Base-by-base conservation (phyloP, 2,113 vertebrate genomes). In the Melanocharis versteri region DNA sequence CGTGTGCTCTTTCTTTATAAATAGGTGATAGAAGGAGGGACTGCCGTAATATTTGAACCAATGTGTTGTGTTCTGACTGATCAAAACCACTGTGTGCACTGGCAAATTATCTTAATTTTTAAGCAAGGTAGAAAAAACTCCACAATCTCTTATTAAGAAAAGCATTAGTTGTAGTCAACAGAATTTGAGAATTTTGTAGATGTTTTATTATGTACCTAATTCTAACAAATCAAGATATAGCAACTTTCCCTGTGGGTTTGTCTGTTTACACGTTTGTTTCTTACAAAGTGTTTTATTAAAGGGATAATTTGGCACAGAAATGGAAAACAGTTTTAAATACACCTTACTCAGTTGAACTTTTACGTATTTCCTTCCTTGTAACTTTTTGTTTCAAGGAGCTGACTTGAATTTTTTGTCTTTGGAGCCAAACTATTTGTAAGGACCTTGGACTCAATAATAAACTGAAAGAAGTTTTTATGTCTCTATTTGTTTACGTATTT, bases 371-470 rank as follows among this genome's bases (percentile, higher is more conserved):
- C 84, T 97, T 77, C 77, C 78, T 64, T 26, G 3, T 47, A 81
- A 73, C 17, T 58, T 93, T 93, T 93, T 94, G 60, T 94, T 96
- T 97, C 72, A 76, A 83, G 89, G 24, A 90, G 37, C 18, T 64
- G 39, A 83, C 31, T 90, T 80, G 22, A 50, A 54, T 80, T 92
- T 81, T 91, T 90, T 94, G 37, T 73, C 50, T 78, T 95, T 31
- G 16, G 45, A 85, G 83, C 61, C 88, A 96, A 78, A 68, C 13
- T 95, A 53, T 89, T 94, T 96, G 48, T 93, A 75, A 96, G 58
- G 76, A 94, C 62, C 35, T 79, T 69, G 62, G 64, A 83, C 57
- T 92, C 53, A 37, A 16, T 31, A 76, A 26, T 71, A 90, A 68
- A 60, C 58, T 89, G 40, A 48, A 91, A 69, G 44, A 71, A 88